A percentile compares a stretch with the other conserved stretches of the same genome.
These are phyloP conservation scores for Telenomus remus DNA, from an alignment of 1,140 invertebrate species.

Conservation along the genomic window DNA sequence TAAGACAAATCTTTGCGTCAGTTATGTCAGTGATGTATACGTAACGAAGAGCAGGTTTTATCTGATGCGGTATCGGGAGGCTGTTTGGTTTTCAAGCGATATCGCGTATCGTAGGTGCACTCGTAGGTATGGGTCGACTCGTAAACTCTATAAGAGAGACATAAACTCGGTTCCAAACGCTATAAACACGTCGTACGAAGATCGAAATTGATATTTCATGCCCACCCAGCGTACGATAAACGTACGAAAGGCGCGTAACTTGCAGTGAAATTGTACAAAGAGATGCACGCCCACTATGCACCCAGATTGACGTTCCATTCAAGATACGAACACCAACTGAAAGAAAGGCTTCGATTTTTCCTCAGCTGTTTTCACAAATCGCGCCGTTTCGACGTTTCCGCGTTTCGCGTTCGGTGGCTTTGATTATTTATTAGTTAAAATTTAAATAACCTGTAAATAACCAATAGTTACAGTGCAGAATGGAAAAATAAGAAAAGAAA, in stretches of 20 bases:
- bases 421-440: not conserved
- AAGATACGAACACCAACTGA: constrained; percentile 33
- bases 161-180: constrained; percentile 53
- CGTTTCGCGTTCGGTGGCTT: constrained; percentile 26
- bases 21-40: constrained; percentile 42
- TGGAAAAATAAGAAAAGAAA: not conserved
- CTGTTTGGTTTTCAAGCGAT: constrained; percentile 47
- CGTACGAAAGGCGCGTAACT: constrained; percentile 52
- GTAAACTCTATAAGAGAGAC: constrained; percentile 53
- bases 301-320: constrained; percentile 42
- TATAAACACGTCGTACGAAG: constrained; percentile 57
- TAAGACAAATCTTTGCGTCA: constrained; percentile 51
- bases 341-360: constrained; percentile 39
- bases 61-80: constrained; percentile 40
- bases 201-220: constrained; percentile 62
- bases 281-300: constrained; percentile 50
- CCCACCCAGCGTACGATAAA: constrained; percentile 56
- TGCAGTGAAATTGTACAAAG: constrained; percentile 57
- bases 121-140: constrained; percentile 53
- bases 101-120: constrained; percentile 60
- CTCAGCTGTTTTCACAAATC: constrained; percentile 29
- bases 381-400: constrained; percentile 24
- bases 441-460: no score
- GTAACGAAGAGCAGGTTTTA: constrained; percentile 48
- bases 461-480: no score